Conservation (phyloP, 2,797 vertebrate species). For the Craterocephalus amniculus region DNA sequence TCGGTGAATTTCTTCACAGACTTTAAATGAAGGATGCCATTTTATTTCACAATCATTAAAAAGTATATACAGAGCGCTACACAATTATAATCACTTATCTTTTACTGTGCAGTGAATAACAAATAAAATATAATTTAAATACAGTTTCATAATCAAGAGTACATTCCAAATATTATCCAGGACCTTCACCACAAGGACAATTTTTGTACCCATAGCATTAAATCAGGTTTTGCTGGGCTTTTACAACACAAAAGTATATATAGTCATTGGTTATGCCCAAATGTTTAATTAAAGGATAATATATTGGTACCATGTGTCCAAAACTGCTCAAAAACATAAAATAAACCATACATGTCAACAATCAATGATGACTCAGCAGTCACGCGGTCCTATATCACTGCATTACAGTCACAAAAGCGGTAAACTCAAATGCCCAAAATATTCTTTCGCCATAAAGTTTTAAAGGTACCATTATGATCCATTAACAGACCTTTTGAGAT, state of each 20-base stretch:
- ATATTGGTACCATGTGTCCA: conserved; percentile 25
- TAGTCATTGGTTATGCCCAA: conserved; percentile 24
- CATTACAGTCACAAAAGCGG: conserved; percentile 38
- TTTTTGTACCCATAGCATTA: neutral
- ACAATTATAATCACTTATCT: conserved; percentile 39
- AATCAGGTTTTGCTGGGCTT: conserved; percentile 1
- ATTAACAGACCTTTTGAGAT: conserved; percentile 26
- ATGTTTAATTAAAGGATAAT: conserved; percentile 27
- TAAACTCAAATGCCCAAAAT: conserved; percentile 46
- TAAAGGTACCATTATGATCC: conserved; percentile 44
- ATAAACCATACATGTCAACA: conserved; percentile 16
- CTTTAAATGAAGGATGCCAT: conserved; percentile 8
- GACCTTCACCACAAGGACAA: conserved; percentile 14
- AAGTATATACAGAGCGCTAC: conserved; percentile 35
- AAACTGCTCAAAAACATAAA: conserved; percentile 35
- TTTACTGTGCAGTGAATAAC: conserved; percentile 49
- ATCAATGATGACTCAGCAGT: conserved; percentile 6
- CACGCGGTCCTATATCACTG: conserved; percentile 14
- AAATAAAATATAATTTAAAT: conserved; percentile 26
- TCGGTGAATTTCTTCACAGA: neutral
- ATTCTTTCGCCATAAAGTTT: conserved; percentile 8
- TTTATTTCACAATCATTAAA: conserved; percentile 55
- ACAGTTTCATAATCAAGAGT: conserved; percentile 39
- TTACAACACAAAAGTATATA: conserved; percentile 24
- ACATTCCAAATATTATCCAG: conserved; percentile 14